These are phyloP conservation scores for Campopleginae sp. DNA, from an alignment of 2,888 invertebrate species.

Conservation along the genomic window DNA sequence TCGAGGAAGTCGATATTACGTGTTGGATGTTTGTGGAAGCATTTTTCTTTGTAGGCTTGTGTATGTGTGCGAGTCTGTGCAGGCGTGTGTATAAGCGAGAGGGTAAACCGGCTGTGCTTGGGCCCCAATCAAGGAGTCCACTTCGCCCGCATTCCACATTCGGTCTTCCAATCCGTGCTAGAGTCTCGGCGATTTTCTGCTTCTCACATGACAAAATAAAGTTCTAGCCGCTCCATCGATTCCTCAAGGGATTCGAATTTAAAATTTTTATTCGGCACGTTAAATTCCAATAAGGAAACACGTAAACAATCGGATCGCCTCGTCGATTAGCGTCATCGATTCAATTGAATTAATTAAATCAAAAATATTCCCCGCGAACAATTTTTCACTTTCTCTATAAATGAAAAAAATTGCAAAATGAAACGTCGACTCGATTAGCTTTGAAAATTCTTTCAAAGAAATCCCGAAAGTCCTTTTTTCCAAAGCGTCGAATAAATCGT, in stretches of 20 bases:
- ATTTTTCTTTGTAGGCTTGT: slow-evolving; percentile 17
- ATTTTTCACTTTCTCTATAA: neutral
- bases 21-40: slow-evolving; percentile 59
- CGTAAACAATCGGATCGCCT: neutral
- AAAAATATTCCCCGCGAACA: neutral
- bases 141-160: slow-evolving; percentile 81
- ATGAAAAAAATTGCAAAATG: neutral
- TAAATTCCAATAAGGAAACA: neutral
- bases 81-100: slow-evolving; percentile 55
- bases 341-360: neutral
- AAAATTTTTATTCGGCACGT: neutral
- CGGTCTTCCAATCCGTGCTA: slow-evolving; percentile 77
- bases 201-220: slow-evolving; percentile 40
- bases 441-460: neutral
- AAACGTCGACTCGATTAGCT: neutral
- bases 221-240: slow-evolving; percentile 37
- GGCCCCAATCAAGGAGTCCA: slow-evolving; percentile 81
- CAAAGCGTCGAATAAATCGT: neutral
- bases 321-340: neutral
- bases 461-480: neutral
- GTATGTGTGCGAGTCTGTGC: slow-evolving; percentile 30
- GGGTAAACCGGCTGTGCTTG: slow-evolving; percentile 77
- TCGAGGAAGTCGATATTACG: slow-evolving; percentile 68
- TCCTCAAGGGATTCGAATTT: slow-evolving; percentile 1
- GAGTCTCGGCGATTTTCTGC: slow-evolving; percentile 66